Base-by-base conservation (phyloP, 2,888 invertebrate genomes). In the Epinotia nisella region DNA sequence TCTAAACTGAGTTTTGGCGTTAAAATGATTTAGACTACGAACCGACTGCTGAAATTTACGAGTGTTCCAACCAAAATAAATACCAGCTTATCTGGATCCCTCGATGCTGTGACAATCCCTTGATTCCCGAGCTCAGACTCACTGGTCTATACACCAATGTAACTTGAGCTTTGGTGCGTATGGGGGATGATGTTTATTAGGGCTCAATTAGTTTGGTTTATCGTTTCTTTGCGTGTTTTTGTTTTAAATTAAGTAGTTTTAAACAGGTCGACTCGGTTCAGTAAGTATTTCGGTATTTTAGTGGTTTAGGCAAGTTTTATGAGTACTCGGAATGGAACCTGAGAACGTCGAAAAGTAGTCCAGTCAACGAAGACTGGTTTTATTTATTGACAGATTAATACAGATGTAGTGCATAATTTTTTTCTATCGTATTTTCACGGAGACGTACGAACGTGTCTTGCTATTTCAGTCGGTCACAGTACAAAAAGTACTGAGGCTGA, bases 11-110 rank as follows among this genome's bases (percentile, higher is more conserved):
- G 87, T 89, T 90, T 89, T 90, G 88, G 89, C 90, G 88, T 89
- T 90, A 90, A 91, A 90, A 90, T 91, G 90, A 90, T 90, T 90
- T 90, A 90, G 84, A 80, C 82, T 81, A 81, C 81, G 81, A 79
- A 35, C 81, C 83, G 84, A 84, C 84, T 81, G 76, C 80, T 83
- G 81, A 85, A 87, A 89, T 88, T 87, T 87, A 90, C 87, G 87
- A 86, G 85, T 82, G 81, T 77, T 76, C 74, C 75, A 75, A 82
- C 85, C 77, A 79, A 90, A 90, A 90, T 90, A 90, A 78, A 78
- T 76, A 61, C 88, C 80, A 83, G 59, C 61, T 49, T 77, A 77
- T 72, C 58, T 70, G 74, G 84, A 80, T 21, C 78, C 72, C 49
- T 56, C n/a, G 4, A 17, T 13, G 49, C 53, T 15, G 56, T 11